Conservation (phyloP, 2,113 vertebrate species). For the Epinephelus cyanopodus region DNA sequence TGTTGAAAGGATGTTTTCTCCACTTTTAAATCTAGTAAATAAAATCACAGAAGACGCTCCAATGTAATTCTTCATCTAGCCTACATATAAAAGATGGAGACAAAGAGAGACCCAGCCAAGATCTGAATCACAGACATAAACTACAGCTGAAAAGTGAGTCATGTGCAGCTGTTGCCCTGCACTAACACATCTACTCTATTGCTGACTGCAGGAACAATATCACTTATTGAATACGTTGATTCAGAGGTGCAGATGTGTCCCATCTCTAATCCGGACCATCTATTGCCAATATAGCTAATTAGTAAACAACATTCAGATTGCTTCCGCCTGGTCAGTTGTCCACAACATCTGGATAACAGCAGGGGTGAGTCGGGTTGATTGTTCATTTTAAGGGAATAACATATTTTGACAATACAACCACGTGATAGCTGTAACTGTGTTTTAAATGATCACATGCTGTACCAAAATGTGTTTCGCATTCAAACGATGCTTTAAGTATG, state of each 20-base stretch:
- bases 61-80: background rate
- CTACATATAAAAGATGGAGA: background rate
- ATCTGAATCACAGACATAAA: background rate
- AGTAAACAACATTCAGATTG: conserved; percentile 49
- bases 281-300: conserved; percentile 11
- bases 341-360: conserved; percentile 27
- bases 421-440: fast-evolving
- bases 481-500: background rate
- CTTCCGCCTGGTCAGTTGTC: conserved; percentile 65
- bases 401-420: fast-evolving
- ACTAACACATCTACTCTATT: background rate
- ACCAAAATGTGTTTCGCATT: fast-evolving
- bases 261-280: background rate
- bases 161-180: background rate
- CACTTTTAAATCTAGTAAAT: background rate
- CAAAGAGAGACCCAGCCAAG: background rate
- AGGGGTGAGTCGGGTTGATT: background rate
- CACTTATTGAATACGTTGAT: background rate
- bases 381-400: background rate
- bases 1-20: background rate
- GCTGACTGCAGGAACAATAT: background rate
- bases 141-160: background rate
- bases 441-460: fast-evolving
- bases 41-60: background rate
- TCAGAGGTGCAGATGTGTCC: background rate